Evolutionary conservation across 1,140 invertebrate genomes (phyloP).

Genomic region (Sesamia nonagrioides): DNA sequence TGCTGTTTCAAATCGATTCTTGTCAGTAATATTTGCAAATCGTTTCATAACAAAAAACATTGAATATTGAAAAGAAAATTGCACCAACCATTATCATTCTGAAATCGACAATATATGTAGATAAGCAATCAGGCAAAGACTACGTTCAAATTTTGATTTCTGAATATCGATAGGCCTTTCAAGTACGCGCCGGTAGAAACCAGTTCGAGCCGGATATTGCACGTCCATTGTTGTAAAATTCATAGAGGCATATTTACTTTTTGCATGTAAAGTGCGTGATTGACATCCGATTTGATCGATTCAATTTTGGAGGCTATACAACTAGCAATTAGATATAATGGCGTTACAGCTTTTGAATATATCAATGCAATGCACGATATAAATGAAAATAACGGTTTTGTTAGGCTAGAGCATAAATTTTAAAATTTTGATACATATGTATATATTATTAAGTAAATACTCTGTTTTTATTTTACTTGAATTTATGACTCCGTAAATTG

Average conservation of each 20-base stretch:
- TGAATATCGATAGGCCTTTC: conserved; percentile 11
- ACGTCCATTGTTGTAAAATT: conserved; percentile 45
- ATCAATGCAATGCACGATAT: no score
- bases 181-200: not conserved
- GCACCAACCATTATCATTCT: not conserved
- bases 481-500: no score
- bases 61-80: not conserved
- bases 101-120: not conserved
- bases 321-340: conserved; percentile 11
- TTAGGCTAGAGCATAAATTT: not conserved
- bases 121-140: conserved; percentile 2
- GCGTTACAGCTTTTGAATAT: conserved; percentile 10
- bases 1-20: no score
- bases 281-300: conserved; percentile 19
- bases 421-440: not conserved
- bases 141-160: conserved; percentile 4
- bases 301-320: not conserved
- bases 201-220: conserved; percentile 48
- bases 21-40: no score
- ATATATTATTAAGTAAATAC: no score
- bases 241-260: conserved; percentile 43
- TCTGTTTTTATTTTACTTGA: no score
- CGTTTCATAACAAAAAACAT: not conserved
- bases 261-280: conserved; percentile 39
- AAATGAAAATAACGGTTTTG: not conserved